Conservation (phyloP, 2,797 vertebrate genomes). For the Sebastes oblongus region DNA sequence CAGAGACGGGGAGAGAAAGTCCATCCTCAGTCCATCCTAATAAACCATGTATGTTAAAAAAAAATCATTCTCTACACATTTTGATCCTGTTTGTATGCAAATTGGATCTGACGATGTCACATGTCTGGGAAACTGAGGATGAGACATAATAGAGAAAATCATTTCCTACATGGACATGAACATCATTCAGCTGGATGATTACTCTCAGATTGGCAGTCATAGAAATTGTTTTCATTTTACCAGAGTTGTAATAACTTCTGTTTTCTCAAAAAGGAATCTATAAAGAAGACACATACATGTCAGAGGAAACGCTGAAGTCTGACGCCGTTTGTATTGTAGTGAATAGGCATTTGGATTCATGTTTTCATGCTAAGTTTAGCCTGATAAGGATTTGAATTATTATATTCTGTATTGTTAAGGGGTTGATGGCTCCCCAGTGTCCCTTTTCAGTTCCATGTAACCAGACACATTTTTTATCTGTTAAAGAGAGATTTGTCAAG, state of each 20-base stretch:
- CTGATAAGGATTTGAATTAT: background rate
- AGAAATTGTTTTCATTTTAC: background rate
- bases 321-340: background rate
- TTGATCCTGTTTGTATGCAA: constrained; percentile 6
- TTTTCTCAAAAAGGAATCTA: background rate
- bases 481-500: too few relatives aligned
- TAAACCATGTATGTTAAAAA: background rate
- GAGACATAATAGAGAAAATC: constrained; percentile 1
- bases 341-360: background rate
- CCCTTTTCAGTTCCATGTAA: background rate
- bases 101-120: background rate
- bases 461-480: too few relatives aligned
- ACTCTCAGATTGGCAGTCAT: background rate
- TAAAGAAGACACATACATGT: background rate
- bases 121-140: background rate
- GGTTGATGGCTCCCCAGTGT: background rate
- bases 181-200: background rate
- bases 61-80: background rate
- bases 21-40: background rate
- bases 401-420: background rate
- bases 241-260: background rate
- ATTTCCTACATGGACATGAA: constrained; percentile 1
- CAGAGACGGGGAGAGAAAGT: background rate
- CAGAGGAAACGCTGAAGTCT: constrained; percentile 1
- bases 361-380: too few relatives aligned